Evolutionary conservation across 2,888 invertebrate genomes (phyloP), one percentile per base, ranked within the genome.

Genomic region (Chymomyza caudatula): DNA sequence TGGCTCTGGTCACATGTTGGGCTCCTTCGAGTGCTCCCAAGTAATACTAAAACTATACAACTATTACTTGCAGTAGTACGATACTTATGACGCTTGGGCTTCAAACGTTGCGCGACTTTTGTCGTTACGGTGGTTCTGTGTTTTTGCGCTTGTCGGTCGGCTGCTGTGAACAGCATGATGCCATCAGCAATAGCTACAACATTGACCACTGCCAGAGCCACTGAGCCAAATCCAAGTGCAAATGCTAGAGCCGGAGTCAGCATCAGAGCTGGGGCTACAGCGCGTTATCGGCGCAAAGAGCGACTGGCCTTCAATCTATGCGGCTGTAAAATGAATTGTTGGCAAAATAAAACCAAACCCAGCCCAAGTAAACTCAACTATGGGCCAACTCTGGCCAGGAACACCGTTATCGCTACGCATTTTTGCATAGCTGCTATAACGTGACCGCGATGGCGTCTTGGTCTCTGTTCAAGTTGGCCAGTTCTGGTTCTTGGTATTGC

Each of bases 81-180:
- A n/a, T n/a, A 47, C 47, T 15, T 47, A 17, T 47, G 47, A 47
- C 47, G 47, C 47, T 47, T 19, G 29, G 29, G 47, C 47, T 47
- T 47, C 47, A 47, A 47, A 47, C 47, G 47, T 47, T 47, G 47
- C 47, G 47, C 47, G 15, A n/a, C 37, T 53, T 15, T 29, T 56
- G 66, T 75, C 49, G 53, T 53, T 63, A 23, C 42, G 52, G 59
- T 52, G 65, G 64, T 69, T 65, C 29, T 37, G 56, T 54, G 8
- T 53, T 53, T 55, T 60, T 53, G 55, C 42, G 23, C 44, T 73
- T 25, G 60, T 51, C 25, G 23, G 47, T 59, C 43, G 63, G 74
- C 62, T 68, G 81, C 79, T 81, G 82, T 81, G 80, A 80, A 80
- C 80, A 80, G 82, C 80, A 22, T 85, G 80, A 81, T 81, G 78